Base-by-base conservation (phyloP, 2,113 vertebrate genomes). In the Pollachius pollachius region DNA sequence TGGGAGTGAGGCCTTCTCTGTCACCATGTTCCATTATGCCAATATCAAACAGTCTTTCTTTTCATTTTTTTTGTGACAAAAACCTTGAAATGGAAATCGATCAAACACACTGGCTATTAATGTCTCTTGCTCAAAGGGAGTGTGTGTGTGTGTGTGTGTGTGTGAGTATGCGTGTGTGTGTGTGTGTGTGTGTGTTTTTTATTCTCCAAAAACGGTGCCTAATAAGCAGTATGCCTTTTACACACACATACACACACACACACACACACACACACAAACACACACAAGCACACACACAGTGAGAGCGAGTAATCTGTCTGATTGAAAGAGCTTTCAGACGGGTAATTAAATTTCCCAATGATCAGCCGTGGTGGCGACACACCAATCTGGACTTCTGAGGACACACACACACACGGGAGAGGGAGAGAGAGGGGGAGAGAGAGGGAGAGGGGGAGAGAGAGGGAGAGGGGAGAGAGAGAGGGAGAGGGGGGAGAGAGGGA, bases 331-430 rank as follows among this genome's bases (percentile, higher is more conserved):
- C 89, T 91, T 90, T 89, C 87, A 90, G 86, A 89, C 66, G 80
- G 85, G 81, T 90, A 90, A 91, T 91, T 91, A 89, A 90, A 90
- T 91, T 90, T 90, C 84, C 90, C 87, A 87, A 87, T 81, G 88
- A 91, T 89, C 83, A 74, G 82, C 86, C 71, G 83, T 68, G 65
- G 87, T 86, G 78, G 76, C 75, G 84, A 81, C 85, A 85, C 83
- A 85, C 62, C 65, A 71, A 85, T 85, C 81, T 61, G 25, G 81
- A 78, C 77, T 84, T 85, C 78, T 79, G 84, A 87, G 83, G 84
- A 83, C 81, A 88, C n/a, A 81, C 78, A 69, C 81, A 73, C 52
- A 67, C 84, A 74, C 67, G 66, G 76, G 80, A 85, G 85, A 84
- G 58, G 19, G 58, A 21, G 23, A 34, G 56, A 37, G 64, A 62